phyloP scores from a whole-genome alignment of 2,113 vertebrate species.

The Polyodon spathula region DNA sequence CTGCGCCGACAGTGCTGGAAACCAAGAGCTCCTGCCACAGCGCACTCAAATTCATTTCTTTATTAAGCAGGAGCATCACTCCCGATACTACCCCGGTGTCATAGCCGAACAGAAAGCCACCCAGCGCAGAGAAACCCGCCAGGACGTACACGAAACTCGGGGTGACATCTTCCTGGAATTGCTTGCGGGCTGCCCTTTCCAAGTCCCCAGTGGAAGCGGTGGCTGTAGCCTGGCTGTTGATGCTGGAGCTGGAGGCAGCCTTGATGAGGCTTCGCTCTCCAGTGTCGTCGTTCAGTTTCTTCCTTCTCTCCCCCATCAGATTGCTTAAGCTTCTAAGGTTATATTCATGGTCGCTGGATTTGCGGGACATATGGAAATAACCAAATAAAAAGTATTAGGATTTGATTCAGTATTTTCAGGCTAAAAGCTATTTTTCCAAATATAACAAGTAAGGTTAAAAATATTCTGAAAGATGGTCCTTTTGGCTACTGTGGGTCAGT shows the following conservation, averaged over 20 bases:
- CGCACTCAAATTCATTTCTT: conserved; percentile 73
- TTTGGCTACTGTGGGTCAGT: no score
- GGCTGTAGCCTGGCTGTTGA: conserved; percentile 58
- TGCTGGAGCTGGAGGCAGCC: conserved; percentile 66
- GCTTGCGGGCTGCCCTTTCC: conserved; percentile 83
- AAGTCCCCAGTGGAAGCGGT: conserved; percentile 52
- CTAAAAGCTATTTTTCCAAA: no score
- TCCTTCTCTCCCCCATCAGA: conserved; percentile 82
- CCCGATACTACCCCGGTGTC: conserved; percentile 95
- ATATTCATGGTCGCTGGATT: conserved; percentile 82
- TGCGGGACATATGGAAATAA: conserved; percentile 76
- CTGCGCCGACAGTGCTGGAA: conserved; percentile 83
- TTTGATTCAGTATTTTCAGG: no score
- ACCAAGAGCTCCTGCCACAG: conserved; percentile 94
- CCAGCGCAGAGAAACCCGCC: conserved; percentile 77
- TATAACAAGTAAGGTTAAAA: no score
- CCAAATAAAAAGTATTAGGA: neutral
- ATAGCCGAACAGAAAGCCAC: conserved; percentile 92
- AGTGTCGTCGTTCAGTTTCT: conserved; percentile 56
- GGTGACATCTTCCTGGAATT: conserved; percentile 82
- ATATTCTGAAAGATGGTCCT: no score
- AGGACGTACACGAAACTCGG: conserved; percentile 60
- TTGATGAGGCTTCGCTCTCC: conserved; percentile 79
- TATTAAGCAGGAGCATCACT: conserved; percentile 86
- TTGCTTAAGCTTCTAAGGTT: conserved; percentile 83